Evolutionary conservation across 2,113 vertebrate species (phyloP).

Genomic region (Apeltes quadracus): DNA sequence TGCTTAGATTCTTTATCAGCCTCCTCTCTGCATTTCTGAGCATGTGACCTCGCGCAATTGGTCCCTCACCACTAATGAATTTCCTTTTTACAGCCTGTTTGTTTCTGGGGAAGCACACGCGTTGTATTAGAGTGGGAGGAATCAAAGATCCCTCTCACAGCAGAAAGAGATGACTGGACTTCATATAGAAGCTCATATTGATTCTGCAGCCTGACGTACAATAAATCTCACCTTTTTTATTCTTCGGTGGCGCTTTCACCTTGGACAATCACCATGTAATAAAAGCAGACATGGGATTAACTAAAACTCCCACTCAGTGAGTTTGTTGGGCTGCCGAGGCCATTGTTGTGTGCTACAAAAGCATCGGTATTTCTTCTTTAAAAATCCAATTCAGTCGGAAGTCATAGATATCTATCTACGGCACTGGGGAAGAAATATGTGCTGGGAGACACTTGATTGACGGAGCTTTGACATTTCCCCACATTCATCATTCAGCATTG

Average conservation of each 20-base stretch:
- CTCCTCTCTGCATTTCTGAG: constrained; percentile 5
- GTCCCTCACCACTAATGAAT: constrained; percentile 14
- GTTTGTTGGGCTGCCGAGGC: background rate
- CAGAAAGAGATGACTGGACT: constrained; percentile 23
- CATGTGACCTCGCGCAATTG: constrained; percentile 14
- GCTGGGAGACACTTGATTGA: constrained; percentile 38
- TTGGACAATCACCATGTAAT: constrained; percentile 6
- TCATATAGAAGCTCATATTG: constrained; percentile 19
- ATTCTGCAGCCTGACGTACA: constrained; percentile 25
- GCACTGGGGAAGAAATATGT: background rate
- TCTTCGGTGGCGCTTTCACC: constrained; percentile 1
- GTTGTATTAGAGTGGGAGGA: constrained; percentile 32
- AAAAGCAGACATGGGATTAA: constrained; percentile 8
- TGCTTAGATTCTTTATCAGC: background rate
- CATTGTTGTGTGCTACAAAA: background rate
- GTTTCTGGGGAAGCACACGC: constrained; percentile 35
- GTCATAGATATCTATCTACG: background rate
- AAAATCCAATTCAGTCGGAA: background rate
- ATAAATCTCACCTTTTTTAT: constrained; percentile 3
- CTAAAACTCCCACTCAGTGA: background rate
- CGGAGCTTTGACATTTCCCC: constrained; percentile 27
- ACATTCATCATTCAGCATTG: constrained; percentile 24
- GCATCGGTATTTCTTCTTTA: constrained; percentile 1
- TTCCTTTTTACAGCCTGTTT: constrained; percentile 36
- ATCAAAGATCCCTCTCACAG: constrained; percentile 20